These are phyloP conservation scores for Mellilla xanthometata DNA, from an alignment of 2,888 invertebrate species.

Conservation along the genomic window DNA sequence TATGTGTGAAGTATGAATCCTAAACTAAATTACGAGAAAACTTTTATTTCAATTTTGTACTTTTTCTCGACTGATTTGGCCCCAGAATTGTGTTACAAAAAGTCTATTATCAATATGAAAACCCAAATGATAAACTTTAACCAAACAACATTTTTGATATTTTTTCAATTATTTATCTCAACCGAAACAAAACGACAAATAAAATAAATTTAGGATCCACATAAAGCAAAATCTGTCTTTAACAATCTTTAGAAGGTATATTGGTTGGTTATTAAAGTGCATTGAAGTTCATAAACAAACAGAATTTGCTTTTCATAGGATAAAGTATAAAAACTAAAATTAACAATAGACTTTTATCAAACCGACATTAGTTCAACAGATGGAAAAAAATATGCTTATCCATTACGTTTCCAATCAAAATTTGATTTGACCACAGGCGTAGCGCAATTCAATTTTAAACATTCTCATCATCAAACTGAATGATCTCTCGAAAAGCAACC, in stretches of 20 bases:
- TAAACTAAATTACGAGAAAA: slow-evolving; percentile 71
- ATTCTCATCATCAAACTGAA: slow-evolving; percentile 27
- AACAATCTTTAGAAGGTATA: no score
- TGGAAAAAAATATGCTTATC: no score
- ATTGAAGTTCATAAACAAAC: slow-evolving; percentile 23
- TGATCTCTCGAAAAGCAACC: slow-evolving; percentile 37
- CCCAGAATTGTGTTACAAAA: slow-evolving; percentile 64
- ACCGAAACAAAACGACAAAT: neutral
- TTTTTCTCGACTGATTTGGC: slow-evolving; percentile 72
- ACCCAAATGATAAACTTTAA: no score
- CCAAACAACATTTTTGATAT: no score
- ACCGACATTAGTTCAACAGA: slow-evolving; percentile 48
- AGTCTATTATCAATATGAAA: no score
- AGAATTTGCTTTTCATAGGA: slow-evolving; percentile 38
- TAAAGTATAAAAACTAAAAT: slow-evolving; percentile 38
- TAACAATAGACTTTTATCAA: slow-evolving; percentile 51
- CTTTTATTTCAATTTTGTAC: slow-evolving; percentile 70
- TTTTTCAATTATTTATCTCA: no score
- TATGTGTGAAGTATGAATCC: slow-evolving; percentile 49
- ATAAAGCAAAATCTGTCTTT: slow-evolving; percentile 35
- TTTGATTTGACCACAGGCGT: slow-evolving; percentile 30
- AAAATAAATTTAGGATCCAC: slow-evolving; percentile 32
- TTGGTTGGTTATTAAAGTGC: no score
- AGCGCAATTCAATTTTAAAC: slow-evolving; percentile 6
- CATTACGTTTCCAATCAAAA: slow-evolving; percentile 45